Percentiles rank a stretch among this genome's conserved stretches.
Evolutionary conservation across 1,140 invertebrate species (phyloP).

Genomic region (Drosophila oshimai): DNA sequence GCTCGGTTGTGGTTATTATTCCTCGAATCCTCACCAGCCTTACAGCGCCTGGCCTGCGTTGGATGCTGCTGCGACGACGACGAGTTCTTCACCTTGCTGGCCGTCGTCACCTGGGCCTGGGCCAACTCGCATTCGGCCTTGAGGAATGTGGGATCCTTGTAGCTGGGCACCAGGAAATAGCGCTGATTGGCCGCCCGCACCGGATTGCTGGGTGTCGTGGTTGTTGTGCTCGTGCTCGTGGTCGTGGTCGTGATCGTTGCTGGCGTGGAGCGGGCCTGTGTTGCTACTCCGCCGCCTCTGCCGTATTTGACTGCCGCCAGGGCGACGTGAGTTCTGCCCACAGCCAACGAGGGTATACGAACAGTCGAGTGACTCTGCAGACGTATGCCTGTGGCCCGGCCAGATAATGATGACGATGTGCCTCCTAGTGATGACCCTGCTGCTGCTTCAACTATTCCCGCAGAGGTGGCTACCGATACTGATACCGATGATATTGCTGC

Average conservation of each 20-base stretch:
- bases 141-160: slow-evolving; percentile 72
- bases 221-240: not conserved
- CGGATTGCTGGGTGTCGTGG: slow-evolving; percentile 33
- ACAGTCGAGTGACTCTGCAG: not conserved
- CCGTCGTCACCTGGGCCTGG: slow-evolving; percentile 66
- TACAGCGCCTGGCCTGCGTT: slow-evolving; percentile 23
- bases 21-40: slow-evolving; percentile 38
- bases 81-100: slow-evolving; percentile 10
- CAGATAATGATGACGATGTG: not conserved
- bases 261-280: slow-evolving; percentile 1
- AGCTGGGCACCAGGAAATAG: slow-evolving; percentile 67
- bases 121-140: slow-evolving; percentile 80
- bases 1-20: slow-evolving; percentile 39
- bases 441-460: not conserved
- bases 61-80: too few species aligned
- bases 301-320: slow-evolving; percentile 29
- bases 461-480: slow-evolving; percentile 1
- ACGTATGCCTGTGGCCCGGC: not conserved
- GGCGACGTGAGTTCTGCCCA: slow-evolving; percentile 15
- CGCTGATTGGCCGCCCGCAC: slow-evolving; percentile 71
- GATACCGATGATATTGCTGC: slow-evolving; percentile 1
- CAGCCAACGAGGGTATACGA: not conserved
- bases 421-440: not conserved
- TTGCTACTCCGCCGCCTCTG: slow-evolving; percentile 10
- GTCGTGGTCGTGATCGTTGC: not conserved